Evolutionary conservation across 1,140 invertebrate genomes (phyloP), one percentile per base, ranked within the genome.

Genomic region (Lepidostoma basale): DNA sequence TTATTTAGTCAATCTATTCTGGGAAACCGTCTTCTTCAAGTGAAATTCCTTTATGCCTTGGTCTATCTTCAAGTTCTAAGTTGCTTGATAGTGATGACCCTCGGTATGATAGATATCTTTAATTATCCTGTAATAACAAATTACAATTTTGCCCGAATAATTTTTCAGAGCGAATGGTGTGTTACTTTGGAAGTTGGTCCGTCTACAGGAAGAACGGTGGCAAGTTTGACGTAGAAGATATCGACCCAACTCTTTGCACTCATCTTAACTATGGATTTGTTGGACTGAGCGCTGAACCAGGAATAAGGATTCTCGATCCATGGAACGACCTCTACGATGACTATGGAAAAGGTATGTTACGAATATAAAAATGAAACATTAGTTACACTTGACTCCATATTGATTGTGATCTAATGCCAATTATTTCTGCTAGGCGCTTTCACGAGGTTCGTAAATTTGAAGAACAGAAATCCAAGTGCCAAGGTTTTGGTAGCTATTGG

Each of bases 151-250:
- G n/a, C n/a, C n/a, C n/a, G n/a, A n/a, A n/a, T n/a, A n/a, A n/a
- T 1, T 62, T 72, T 76, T 42, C 73, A 85, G 86, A 86, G 62
- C 75, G 81, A 60, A 75, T 90, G 12, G 78, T 90, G 0, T 92
- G 91, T 73, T 93, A 92, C 75, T 88, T 87, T 70, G 90, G 89
- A 1, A 89, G 86, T 12, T 93, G 91, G 91, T 85, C 90, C 0
- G 85, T 86, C 1, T 92, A 92, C 74, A 83, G 91, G 40, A 81
- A 77, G 1, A 87, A 83, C 10, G 76, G 81, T 56, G 90, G 90
- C 6, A 86, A 87, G 77, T 91, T 88, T 73, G 83, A 84, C 6
- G 85, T 91, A 0, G 83, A 85, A 26, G 68, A 90, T 54, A 89
- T 95, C 9, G 87, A 92, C 75, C 83, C 90, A 0, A 75, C 78